Percentiles rank a stretch among this genome's conserved stretches.
Evolutionary conservation across 2,888 invertebrate genomes (phyloP).

Genomic region (Bhutanitis thaidina): DNA sequence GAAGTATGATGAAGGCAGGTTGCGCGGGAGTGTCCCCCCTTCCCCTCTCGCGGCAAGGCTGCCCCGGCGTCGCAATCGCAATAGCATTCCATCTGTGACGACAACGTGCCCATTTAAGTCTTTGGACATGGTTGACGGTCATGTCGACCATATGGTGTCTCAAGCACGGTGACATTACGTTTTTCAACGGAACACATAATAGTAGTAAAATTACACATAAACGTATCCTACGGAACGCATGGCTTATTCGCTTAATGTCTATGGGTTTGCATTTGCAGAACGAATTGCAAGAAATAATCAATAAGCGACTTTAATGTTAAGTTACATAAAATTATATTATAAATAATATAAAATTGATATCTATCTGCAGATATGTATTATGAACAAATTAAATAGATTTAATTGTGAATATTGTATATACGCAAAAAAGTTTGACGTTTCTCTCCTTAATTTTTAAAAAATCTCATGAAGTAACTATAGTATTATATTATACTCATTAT

Average conservation of each 20-base stretch:
- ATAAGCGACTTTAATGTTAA: too few relatives aligned
- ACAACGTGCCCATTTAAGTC: slow-evolving; percentile 78
- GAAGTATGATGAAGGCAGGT: slow-evolving; percentile 62
- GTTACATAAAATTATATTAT: too few relatives aligned
- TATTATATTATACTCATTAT: too few relatives aligned
- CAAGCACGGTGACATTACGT: slow-evolving; percentile 51
- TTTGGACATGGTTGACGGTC: slow-evolving; percentile 73
- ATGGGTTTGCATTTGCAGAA: slow-evolving; percentile 2
- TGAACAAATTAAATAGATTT: too few relatives aligned
- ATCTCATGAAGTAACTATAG: too few relatives aligned
- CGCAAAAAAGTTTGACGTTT: too few relatives aligned
- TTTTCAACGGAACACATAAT: slow-evolving; percentile 61
- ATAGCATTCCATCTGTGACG: slow-evolving; percentile 73
- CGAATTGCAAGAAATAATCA: slow-evolving; percentile 6
- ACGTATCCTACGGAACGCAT: slow-evolving; percentile 8
- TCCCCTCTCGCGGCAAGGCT: slow-evolving; percentile 48
- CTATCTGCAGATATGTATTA: too few relatives aligned
- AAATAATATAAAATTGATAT: too few relatives aligned
- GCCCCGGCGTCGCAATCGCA: slow-evolving; percentile 51
- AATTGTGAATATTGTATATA: too few relatives aligned
- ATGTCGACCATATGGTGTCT: slow-evolving; percentile 71
- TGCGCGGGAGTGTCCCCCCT: slow-evolving; percentile 43
- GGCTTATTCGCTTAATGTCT: slow-evolving; percentile 1
- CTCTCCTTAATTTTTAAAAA: too few relatives aligned
- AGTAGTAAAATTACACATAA: slow-evolving; percentile 42